Evolutionary conservation across 2,113 vertebrate genomes (phyloP), one percentile per base, ranked within the genome.

Genomic region (Notiomystis cincta): DNA sequence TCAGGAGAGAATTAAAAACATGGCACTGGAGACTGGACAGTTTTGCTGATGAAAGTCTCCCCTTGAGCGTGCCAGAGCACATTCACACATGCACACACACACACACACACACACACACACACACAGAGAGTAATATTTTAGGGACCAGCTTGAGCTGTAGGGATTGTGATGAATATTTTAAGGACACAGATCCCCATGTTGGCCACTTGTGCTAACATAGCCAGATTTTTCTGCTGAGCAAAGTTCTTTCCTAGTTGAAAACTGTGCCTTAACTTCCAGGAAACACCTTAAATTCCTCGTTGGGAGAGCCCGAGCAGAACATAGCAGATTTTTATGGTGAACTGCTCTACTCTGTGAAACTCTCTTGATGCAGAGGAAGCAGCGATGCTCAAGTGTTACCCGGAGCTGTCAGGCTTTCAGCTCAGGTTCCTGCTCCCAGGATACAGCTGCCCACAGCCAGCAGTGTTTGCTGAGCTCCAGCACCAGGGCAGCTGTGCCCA

Each of bases 401-500:
- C 1, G 0, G 80, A 35, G 89, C 56, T 66, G 28, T 45, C 60
- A 25, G 77, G 54, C 64, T 78, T 71, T 84, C 84, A 48, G 73
- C 69, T 50, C 35, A 9, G 25, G 73, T 12, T 62, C 21, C 69
- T 58, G 88, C 27, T 89, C 47, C 93, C 47, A 82, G 95, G 95
- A 87, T 79, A 87, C 94, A 28, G 61, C 84, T 91, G 90, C 84
- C 83, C 1, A 3, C n/a, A 23, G 81, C 4, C 78, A 91, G 94
- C 84, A 38, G 71, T 90, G 94, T 91, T 81, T 94, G 90, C 87
- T 23, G 87, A 60, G 87, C 90, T 47, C 45, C 72, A 50, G 88
- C 28, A 2, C 3, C 5, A 0, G 9, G 80, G 4, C 62, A 24
- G 83, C 53, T 11, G 35, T 31, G 66, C 65, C 4, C 3, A 4